These are phyloP conservation scores for Electrophaes corylata DNA, from an alignment of 2,888 invertebrate genomes.

Conservation along the genomic window DNA sequence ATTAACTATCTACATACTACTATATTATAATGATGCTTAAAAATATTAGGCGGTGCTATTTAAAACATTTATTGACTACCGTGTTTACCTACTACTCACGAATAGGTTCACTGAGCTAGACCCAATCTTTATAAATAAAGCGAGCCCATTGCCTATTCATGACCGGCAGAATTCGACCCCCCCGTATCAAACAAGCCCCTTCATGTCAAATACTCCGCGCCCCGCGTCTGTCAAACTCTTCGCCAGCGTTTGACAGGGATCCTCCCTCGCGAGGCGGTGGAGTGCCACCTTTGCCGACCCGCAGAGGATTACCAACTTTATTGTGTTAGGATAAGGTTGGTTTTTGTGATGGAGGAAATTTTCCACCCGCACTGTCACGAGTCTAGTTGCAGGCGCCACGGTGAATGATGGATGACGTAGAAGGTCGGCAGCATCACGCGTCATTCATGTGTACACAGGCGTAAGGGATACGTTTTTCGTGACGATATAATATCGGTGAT, in stretches of 20 bases:
- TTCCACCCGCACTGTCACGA: constrained; percentile 72
- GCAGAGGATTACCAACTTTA: constrained; percentile 45
- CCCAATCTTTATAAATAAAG: constrained; percentile 83
- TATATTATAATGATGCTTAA: background rate
- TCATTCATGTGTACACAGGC: constrained; percentile 84
- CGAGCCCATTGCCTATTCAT: constrained; percentile 84
- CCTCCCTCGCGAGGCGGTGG: constrained; percentile 81
- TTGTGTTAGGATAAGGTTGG: constrained; percentile 37
- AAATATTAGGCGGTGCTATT: background rate
- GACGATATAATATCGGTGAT: constrained; percentile 84
- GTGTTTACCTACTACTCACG: constrained; percentile 34
- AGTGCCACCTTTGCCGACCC: constrained; percentile 66
- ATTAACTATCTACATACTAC: no score
- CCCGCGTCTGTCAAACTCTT: constrained; percentile 85
- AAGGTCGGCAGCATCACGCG: constrained; percentile 84
- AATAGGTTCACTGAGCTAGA: constrained; percentile 73
- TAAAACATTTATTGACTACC: background rate
- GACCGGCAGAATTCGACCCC: constrained; percentile 80
- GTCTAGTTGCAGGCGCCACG: constrained; percentile 84
- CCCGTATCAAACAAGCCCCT: constrained; percentile 84
- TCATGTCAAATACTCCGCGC: constrained; percentile 84
- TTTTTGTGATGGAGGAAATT: constrained; percentile 34
- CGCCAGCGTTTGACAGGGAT: constrained; percentile 84
- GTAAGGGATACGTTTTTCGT: constrained; percentile 85
- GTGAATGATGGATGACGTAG: constrained; percentile 84